Percentiles rank a stretch among this genome's conserved stretches.
These are phyloP conservation scores for Ophioderma brevispina DNA, from an alignment of 35 echinoderm and acorn worm genomes.

Conservation along the genomic window DNA sequence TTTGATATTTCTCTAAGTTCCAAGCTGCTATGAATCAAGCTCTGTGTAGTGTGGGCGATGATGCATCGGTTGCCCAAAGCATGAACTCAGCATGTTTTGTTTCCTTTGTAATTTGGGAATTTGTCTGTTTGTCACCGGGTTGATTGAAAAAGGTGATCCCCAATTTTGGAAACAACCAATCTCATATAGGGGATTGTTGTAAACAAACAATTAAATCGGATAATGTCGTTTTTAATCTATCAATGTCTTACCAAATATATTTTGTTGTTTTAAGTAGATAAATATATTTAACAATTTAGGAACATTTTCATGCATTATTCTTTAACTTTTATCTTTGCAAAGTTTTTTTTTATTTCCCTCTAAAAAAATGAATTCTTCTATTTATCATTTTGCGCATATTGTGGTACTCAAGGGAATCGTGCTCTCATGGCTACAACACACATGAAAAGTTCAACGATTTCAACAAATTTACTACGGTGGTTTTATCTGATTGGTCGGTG, in stretches of 20 bases:
- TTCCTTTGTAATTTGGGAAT: background rate
- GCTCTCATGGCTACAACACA: background rate
- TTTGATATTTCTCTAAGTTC: background rate
- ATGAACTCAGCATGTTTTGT: background rate
- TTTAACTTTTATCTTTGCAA: too few relatives aligned
- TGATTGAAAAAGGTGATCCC: constrained; percentile 5
- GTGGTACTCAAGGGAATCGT: background rate
- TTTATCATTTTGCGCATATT: background rate
- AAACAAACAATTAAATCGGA: too few relatives aligned
- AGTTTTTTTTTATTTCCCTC: too few relatives aligned
- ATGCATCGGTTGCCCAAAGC: background rate
- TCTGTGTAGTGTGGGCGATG: background rate
- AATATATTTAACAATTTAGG: too few relatives aligned
- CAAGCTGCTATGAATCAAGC: background rate
- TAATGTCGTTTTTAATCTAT: too few relatives aligned
- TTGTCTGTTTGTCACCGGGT: background rate
- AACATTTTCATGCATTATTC: too few relatives aligned
- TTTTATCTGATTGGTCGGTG: background rate
- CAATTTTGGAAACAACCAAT: background rate
- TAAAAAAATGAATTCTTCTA: too few relatives aligned
- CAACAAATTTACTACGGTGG: background rate
- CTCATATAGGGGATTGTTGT: background rate
- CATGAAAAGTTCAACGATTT: background rate
- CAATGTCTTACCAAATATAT: too few relatives aligned
- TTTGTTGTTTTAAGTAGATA: too few relatives aligned